Evolutionary conservation across 2,113 vertebrate genomes (phyloP), one percentile per base, ranked within the genome.

Genomic region (Saguinus midas): DNA sequence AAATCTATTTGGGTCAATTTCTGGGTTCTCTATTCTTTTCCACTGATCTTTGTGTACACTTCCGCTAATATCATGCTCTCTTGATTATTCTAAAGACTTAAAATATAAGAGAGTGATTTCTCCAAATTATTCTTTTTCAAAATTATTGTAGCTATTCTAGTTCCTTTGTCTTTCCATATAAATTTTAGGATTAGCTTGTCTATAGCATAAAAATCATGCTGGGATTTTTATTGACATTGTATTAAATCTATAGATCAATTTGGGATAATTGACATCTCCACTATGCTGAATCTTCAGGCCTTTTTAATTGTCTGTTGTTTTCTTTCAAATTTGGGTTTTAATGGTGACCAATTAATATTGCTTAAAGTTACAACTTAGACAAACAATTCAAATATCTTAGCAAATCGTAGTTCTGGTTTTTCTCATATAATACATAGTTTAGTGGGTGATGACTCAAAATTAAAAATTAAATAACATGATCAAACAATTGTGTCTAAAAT

Each of bases 261-360:
- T 58, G 32, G n/a, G 35, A 21, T 21, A 84, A 50, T n/a, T 70
- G 78, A 8, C 32, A 45, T 82, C 6, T 80, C 75, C 55, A 50
- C 11, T 32, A 13, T 45, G 4, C 48, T 82, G 43, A 52, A 1
- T 75, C 21, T 89, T 93, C 57, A 76, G 57, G 58, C 14, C 18
- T 89, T 82, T 48, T 88, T 81, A 27, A 43, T 90, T 70, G 4
- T 52, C 79, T 89, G 4, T 61, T 87, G 6, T 45, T 88, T 40
- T 82, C 91, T 93, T 75, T 80, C 52, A 68, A 75, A 81, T 66
- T 50, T 84, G 66, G 4, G 37, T 79, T 92, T 96, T 78, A 78
- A 93, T 90, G 94, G 32, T 61, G n/a, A 8, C 48, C 50, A 79
- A 87, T 90, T 68, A 94, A 76, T 92, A 85, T 37, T 88, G 43